A percentile compares a stretch with the other conserved stretches of the same genome.
Evolutionary conservation across 1,140 invertebrate species (phyloP).

Genomic region (Lepidurus packardi): DNA sequence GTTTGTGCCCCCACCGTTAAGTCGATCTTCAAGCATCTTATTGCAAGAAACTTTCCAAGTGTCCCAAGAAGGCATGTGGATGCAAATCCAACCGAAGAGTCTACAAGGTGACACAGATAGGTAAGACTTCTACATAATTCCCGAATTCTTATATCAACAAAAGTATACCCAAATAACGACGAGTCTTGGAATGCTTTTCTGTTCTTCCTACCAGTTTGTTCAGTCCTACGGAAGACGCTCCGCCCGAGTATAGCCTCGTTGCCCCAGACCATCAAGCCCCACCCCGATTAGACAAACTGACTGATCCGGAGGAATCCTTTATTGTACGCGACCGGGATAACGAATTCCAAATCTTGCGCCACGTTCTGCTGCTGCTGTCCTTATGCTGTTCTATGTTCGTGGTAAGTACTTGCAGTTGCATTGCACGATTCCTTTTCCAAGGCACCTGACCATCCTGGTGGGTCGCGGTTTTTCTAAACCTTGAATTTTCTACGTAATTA

Average conservation of each 20-base stretch:
- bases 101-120: background rate
- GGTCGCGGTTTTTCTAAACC: slow-evolving; percentile 22
- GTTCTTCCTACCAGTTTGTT: slow-evolving; percentile 25
- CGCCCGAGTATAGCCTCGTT: slow-evolving; percentile 36
- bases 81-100: background rate
- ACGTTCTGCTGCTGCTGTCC: slow-evolving; percentile 74
- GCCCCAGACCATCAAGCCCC: slow-evolving; percentile 48
- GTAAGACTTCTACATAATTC: background rate
- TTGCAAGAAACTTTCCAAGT: background rate
- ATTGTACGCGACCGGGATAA: slow-evolving; percentile 44
- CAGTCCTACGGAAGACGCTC: slow-evolving; percentile 48
- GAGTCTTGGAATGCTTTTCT: slow-evolving; percentile 1
- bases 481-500: slow-evolving; percentile 44
- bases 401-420: slow-evolving; percentile 50
- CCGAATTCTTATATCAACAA: background rate
- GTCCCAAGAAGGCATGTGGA: background rate
- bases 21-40: background rate
- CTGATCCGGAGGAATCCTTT: slow-evolving; percentile 50
- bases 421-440: background rate
- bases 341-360: slow-evolving; percentile 66
- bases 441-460: background rate
- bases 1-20: background rate
- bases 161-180: background rate
- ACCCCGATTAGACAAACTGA: slow-evolving; percentile 40
- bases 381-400: slow-evolving; percentile 81